Evolutionary conservation across 2,888 invertebrate genomes (phyloP).

Genomic region (Sturmia bella): DNA sequence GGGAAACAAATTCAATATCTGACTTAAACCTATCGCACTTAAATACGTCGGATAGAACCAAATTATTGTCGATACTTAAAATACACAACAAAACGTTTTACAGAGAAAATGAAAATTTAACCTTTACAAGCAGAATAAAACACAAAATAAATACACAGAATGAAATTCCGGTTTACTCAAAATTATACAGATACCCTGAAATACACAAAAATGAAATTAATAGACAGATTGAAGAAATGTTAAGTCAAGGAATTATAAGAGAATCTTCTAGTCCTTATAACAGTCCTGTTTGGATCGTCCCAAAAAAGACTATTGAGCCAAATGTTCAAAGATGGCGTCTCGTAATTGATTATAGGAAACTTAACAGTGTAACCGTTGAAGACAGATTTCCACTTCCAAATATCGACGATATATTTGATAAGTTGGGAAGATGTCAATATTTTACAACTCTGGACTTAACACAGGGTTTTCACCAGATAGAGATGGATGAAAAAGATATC

Average conservation of each 20-base stretch:
- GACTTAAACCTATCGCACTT: slow-evolving; percentile 28
- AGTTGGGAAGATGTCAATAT: too few relatives aligned
- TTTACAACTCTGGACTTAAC: not conserved
- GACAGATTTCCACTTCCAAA: slow-evolving; percentile 8
- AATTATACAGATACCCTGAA: slow-evolving; percentile 53
- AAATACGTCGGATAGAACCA: slow-evolving; percentile 30
- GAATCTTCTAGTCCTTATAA: slow-evolving; percentile 16
- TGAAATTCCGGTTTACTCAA: slow-evolving; percentile 47
- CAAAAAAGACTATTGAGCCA: not conserved
- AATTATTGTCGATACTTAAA: slow-evolving; percentile 5
- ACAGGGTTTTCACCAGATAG: slow-evolving; percentile 2
- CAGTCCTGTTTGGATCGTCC: slow-evolving; percentile 27
- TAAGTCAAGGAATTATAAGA: slow-evolving; percentile 15
- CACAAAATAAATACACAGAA: too few relatives aligned
- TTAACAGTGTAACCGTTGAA: slow-evolving; percentile 10
- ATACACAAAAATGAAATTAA: too few relatives aligned
- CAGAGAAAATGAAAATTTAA: slow-evolving; percentile 29
- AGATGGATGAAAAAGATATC: slow-evolving; percentile 15
- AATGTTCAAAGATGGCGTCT: slow-evolving; percentile 13
- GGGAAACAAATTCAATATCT: slow-evolving; percentile 1
- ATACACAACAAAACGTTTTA: slow-evolving; percentile 24
- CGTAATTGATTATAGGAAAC: slow-evolving; percentile 3
- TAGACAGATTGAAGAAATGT: too few relatives aligned
- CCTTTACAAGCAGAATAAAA: slow-evolving; percentile 55
- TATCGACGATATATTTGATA: not conserved